Conservation (phyloP, 1,140 invertebrate species). For the Diuraphis noxia region DNA sequence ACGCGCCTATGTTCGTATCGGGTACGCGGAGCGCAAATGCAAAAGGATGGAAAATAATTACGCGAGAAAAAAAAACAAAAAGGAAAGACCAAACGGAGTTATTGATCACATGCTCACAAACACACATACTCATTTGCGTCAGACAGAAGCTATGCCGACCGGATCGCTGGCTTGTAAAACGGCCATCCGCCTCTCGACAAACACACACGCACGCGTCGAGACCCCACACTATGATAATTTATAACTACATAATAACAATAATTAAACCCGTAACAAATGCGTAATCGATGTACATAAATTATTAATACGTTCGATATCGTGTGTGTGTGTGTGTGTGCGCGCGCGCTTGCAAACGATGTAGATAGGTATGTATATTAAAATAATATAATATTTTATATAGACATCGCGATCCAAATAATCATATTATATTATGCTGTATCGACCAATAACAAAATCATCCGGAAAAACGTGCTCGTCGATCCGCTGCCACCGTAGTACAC, state of each 20-base stretch:
- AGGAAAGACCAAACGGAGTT: neutral
- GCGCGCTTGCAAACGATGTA: neutral
- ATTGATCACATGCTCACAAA: neutral
- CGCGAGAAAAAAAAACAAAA: neutral
- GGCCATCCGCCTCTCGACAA: neutral
- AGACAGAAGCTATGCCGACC: neutral
- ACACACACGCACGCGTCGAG: neutral
- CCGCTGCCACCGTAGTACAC: neutral
- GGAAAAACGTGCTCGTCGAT: neutral
- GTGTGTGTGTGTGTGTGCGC: neutral
- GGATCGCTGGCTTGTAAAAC: constrained; percentile 10
- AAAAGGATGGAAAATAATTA: neutral
- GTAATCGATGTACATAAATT: constrained; percentile 22
- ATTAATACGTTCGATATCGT: neutral
- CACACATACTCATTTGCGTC: neutral
- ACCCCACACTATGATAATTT: constrained; percentile 42
- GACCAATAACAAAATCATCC: neutral
- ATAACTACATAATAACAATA: constrained; percentile 29
- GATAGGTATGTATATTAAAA: neutral
- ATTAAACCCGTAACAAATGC: constrained; percentile 26
- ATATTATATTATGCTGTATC: neutral
- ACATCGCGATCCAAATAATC: neutral
- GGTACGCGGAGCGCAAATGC: neutral
- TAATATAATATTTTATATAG: no score
- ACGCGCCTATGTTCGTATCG: neutral